Conservation (phyloP, 2,113 vertebrate species). For the Polypterus senegalus region DNA sequence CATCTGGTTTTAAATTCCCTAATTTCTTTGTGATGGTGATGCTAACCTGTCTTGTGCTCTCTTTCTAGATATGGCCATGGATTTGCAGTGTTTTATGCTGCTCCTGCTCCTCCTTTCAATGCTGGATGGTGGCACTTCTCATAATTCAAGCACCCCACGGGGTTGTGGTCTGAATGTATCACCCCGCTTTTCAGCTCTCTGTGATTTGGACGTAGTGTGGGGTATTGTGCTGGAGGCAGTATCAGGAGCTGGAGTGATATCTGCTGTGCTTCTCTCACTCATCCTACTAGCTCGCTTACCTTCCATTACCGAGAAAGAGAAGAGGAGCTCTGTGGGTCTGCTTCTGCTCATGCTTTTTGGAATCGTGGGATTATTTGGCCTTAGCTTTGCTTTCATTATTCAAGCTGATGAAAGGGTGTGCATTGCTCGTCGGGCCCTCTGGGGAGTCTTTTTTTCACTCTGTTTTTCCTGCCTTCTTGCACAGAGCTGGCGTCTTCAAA, state of each 20-base stretch:
- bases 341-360: conserved; percentile 81
- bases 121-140: conserved; percentile 47
- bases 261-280: conserved; percentile 64
- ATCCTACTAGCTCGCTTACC: conserved; percentile 76
- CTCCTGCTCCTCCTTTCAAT: conserved; percentile 61
- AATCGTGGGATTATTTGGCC: conserved; percentile 74
- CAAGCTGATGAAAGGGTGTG: conserved; percentile 75
- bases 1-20: no score
- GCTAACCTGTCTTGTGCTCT: not conserved
- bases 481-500: conserved; percentile 72
- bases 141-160: conserved; percentile 55
- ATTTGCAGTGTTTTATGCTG: conserved; percentile 25
- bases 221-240: conserved; percentile 79
- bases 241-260: conserved; percentile 67
- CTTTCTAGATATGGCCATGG: conserved; percentile 36
- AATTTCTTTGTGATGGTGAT: no score
- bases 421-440: conserved; percentile 69
- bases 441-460: conserved; percentile 79
- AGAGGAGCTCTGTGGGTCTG: conserved; percentile 70
- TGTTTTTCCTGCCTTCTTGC: conserved; percentile 88
- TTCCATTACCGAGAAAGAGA: conserved; percentile 78
- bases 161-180: conserved; percentile 78
- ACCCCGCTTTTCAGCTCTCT: conserved; percentile 76
- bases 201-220: conserved; percentile 89
- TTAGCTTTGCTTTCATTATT: conserved; percentile 86